These are phyloP conservation scores for Lepidurus packardi DNA, from an alignment of 1,140 invertebrate species.

Conservation along the genomic window DNA sequence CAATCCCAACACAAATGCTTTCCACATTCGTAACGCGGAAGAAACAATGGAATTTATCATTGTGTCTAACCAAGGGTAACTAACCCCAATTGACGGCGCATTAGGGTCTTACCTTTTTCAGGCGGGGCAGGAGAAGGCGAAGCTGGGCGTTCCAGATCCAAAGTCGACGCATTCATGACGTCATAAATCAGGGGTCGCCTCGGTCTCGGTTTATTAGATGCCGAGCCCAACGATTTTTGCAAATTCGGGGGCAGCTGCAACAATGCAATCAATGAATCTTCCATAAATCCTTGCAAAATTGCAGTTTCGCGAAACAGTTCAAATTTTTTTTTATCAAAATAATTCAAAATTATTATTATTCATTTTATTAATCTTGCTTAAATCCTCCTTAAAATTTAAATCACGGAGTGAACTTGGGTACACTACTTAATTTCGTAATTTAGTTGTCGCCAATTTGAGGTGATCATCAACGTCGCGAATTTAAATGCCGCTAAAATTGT, in stretches of 20 bases:
- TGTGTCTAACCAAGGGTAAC: neutral
- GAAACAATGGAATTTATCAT: neutral
- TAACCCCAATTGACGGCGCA: neutral
- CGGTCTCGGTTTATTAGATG: neutral
- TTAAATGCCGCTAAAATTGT: no score
- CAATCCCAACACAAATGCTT: neutral
- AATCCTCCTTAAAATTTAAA: no score
- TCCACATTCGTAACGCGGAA: neutral
- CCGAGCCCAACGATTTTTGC: neutral
- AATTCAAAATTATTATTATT: no score
- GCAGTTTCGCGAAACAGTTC: neutral
- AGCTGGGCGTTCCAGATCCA: neutral
- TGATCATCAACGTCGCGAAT: no score
- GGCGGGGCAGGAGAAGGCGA: neutral
- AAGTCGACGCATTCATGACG: neutral
- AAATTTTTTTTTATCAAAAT: no score
- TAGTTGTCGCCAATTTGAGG: no score
- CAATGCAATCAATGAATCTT: neutral
- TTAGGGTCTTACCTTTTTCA: slow-evolving; percentile 15
- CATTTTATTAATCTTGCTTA: no score
- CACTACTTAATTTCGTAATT: no score
- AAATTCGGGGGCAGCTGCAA: neutral
- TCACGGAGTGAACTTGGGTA: no score
- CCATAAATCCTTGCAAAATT: neutral
- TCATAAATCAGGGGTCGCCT: neutral